Evolutionary conservation across 2,888 invertebrate species (phyloP), one percentile per base, ranked within the genome.

Genomic region (Amphipoea lucens): DNA sequence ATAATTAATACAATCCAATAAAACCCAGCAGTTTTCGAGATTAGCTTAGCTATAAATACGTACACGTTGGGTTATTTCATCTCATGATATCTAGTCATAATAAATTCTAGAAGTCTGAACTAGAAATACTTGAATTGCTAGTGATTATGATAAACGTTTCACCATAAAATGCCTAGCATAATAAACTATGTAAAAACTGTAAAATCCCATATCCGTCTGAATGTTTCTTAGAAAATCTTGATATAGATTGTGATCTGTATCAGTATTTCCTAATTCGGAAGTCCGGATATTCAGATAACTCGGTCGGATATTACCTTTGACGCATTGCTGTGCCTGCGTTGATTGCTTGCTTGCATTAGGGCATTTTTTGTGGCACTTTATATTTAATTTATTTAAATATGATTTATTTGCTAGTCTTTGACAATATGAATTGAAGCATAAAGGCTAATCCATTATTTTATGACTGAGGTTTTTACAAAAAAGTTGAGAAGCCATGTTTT

Each of bases 161-260:
- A 51, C 48, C 48, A 86, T 69, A 68, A 60, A 78, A 86, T 72
- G 9, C 45, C 42, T n/a, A n/a, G n/a, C 1, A 60, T 60, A n/a
- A 4, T 23, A 42, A 74, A 63, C 29, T 14, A 68, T 76, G 57
- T 81, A 62, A 65, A 72, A 79, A 80, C 79, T 74, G 69, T 79
- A 74, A 81, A 86, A 36, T 81, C 83, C 86, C 79, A 86, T 81
- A 76, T 86, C 87, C 87, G 83, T 83, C 12, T 69, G 48, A 68
- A 74, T 62, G 9, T 65, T 86, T 70, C 83, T 80, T 0, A 65
- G 88, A 65, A 86, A 77, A 79, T 76, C 40, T 68, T n/a, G 60
- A 20, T 68, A 74, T 76, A 48, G 17, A 62, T 71, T 74, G 62
- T 72, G 57, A 71, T 67, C 36, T 87, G 29, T 72, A 74, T 74